Percentiles rank a stretch among this genome's conserved stretches.
Evolutionary conservation across 2,113 vertebrate species (phyloP).

Genomic region (Limanda limanda): DNA sequence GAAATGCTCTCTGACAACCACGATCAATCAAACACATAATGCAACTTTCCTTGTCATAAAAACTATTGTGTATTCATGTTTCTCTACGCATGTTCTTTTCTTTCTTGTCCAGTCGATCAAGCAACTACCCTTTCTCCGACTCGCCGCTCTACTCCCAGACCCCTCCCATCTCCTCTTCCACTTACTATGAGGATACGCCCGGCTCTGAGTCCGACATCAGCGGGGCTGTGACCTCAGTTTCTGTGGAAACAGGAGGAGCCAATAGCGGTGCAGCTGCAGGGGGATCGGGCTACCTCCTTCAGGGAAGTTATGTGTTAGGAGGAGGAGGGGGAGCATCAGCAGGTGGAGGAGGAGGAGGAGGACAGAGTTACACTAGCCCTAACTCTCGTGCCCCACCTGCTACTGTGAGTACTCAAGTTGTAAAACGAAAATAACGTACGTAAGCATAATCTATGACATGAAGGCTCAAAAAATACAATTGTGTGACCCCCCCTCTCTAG

Average conservation of each 20-base stretch:
- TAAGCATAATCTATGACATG: background rate
- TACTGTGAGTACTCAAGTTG: conserved; percentile 83
- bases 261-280: conserved; percentile 33
- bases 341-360: conserved; percentile 56
- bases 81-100: background rate
- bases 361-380: conserved; percentile 87
- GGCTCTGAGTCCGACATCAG: conserved; percentile 84
- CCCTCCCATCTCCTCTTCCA: conserved; percentile 78
- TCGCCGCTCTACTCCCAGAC: conserved; percentile 87
- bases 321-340: conserved; percentile 58
- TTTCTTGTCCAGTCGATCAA: conserved; percentile 82
- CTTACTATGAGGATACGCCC: conserved; percentile 85
- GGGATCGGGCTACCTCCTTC: conserved; percentile 86
- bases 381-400: conserved; percentile 92
- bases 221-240: conserved; percentile 79
- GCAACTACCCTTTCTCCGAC: conserved; percentile 87
- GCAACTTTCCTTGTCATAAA: background rate
- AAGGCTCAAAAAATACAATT: background rate
- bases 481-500: conserved; percentile 58
- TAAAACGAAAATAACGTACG: background rate
- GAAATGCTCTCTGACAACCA: background rate
- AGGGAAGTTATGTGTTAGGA: conserved; percentile 86
- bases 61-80: background rate
- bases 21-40: background rate
- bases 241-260: conserved; percentile 70